Evolutionary conservation across 2,888 invertebrate species (phyloP).

Genomic region (Trichopoda pennipes): DNA sequence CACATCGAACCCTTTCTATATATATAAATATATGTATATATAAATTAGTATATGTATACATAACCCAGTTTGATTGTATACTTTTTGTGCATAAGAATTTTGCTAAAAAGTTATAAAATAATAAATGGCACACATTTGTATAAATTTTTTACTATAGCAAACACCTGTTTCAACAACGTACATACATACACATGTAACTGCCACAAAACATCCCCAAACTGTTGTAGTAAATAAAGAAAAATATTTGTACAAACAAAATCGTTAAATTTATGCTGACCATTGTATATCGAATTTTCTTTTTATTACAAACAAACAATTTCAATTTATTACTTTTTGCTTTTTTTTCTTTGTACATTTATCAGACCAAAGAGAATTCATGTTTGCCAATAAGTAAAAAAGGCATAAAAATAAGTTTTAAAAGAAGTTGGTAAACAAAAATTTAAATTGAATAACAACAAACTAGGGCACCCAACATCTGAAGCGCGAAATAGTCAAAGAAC

Average conservation of each 20-base stretch:
- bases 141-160: slow-evolving; percentile 30
- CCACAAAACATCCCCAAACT: slow-evolving; percentile 8
- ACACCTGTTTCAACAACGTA: slow-evolving; percentile 48
- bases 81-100: slow-evolving; percentile 50
- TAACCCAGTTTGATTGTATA: background rate
- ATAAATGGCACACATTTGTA: slow-evolving; percentile 66
- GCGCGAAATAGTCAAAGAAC: no score
- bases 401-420: background rate
- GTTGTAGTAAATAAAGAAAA: slow-evolving; percentile 5
- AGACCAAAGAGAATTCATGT: slow-evolving; percentile 48
- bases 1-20: slow-evolving; percentile 36
- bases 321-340: slow-evolving; percentile 26
- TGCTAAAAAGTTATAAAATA: slow-evolving; percentile 57
- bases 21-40: no score
- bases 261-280: slow-evolving; percentile 59
- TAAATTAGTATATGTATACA: no score
- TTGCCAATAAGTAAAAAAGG: slow-evolving; percentile 8
- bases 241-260: slow-evolving; percentile 12
- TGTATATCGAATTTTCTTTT: slow-evolving; percentile 12
- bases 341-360: slow-evolving; percentile 37
- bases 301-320: slow-evolving; percentile 45
- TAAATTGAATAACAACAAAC: no score
- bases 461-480: no score
- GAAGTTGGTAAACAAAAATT: background rate
- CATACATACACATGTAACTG: no score